Evolutionary conservation across 2,888 invertebrate species (phyloP), one percentile per base, ranked within the genome.

Genomic region (Carabus problematicus): DNA sequence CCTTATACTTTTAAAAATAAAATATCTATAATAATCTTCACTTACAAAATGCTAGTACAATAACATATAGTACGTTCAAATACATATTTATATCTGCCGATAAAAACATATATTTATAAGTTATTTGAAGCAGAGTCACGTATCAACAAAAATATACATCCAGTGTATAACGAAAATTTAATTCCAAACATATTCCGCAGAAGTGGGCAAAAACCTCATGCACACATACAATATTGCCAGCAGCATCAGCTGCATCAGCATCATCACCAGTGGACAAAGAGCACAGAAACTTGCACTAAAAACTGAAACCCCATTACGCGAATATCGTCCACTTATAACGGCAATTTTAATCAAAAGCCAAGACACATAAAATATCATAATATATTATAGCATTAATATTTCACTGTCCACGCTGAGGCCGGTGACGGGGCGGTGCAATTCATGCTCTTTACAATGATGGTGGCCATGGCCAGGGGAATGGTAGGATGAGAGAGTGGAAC

Each of bases 291-390:
- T 29, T 60, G 47, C 29, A 47, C 47, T 59, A 67, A 67, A 58
- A 59, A 59, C 67, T 18, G 41, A 59, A 59, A 42, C 68, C 42
- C 60, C 61, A 68, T 68, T 68, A 68, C 68, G 54, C 1, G 68
- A 68, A 68, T 68, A 68, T 68, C 60, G 68, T 68, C 60, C 68
- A 68, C 60, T 68, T 68, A 68, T 68, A 68, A 61, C 68, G 54
- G 68, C 61, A 68, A 54, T 68, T 61, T 68, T 68, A 68, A 68
- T 68, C 68, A 68, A 68, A 67, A 67, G 67, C 59, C 67, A 60
- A 67, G 59, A 49, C 67, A 67, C 67, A 67, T 67, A 67, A 67
- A 68, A 68, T 68, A 68, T 68, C 68, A 68, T 68, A 68, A 68
- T 68, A 68, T 68, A 68, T 68, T 68, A 68, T 68, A 39, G 68